Percentiles rank a stretch among this genome's conserved stretches.
phyloP scores from a whole-genome alignment of 2,113 vertebrate genomes.

The Hyperoodon ampullatus region DNA sequence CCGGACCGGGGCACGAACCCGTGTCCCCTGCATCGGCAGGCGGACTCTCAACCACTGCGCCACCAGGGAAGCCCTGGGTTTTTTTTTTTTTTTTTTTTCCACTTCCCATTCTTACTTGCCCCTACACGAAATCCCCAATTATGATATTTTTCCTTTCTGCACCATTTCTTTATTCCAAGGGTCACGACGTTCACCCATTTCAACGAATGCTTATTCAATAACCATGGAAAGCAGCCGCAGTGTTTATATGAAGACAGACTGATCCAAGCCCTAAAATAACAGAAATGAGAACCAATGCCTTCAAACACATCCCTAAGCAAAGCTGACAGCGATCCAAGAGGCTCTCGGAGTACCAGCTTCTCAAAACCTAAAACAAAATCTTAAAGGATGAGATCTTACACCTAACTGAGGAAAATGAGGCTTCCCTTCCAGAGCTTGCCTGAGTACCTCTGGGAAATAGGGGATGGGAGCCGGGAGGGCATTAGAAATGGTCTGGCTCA shows the following conservation, averaged over 20 bases:
- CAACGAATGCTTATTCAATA: no score
- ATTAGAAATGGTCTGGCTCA: neutral
- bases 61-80: no score
- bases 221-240: accelerated
- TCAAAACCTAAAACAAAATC: neutral
- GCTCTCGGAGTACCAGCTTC: accelerated
- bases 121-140: accelerated
- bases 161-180: no score
- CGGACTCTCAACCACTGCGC: no score
- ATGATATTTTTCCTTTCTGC: accelerated
- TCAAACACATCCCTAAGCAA: accelerated
- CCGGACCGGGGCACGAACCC: no score
- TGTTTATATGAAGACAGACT: neutral
- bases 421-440: no score
- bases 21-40: no score
- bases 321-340: neutral
- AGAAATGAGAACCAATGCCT: accelerated
- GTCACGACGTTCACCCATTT: accelerated
- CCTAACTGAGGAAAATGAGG: accelerated
- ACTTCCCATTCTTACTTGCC: neutral
- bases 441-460: neutral
- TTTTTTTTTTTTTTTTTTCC: accelerated
- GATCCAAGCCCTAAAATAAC: accelerated
- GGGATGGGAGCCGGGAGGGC: accelerated
- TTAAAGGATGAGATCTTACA: accelerated